Evolutionary conservation across 1,140 invertebrate species (phyloP), one percentile per base, ranked within the genome.

Genomic region (Brachionus rubens): DNA sequence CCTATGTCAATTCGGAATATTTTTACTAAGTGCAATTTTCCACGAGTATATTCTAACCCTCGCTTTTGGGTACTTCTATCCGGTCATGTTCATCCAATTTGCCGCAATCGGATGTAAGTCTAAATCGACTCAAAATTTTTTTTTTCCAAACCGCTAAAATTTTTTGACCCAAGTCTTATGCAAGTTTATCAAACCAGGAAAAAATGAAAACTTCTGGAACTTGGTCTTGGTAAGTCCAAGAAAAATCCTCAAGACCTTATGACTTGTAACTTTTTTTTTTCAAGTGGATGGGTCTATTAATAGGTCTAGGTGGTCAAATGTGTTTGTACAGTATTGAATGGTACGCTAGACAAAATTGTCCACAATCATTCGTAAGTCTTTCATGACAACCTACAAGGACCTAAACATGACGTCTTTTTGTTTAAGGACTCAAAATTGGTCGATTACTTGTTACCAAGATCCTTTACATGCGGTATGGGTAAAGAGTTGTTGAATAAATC

Each of bases 11-110:
- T 82, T 84, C 0, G 81, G 83, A 36, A 88, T 89, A 5, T 89
- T 89, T 76, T 79, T 87, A 24, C 80, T 89, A 9, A 89, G 88
- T 9, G 89, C 92, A 0, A 77, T 91, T 0, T 89, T 93, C 65
- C 93, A 95, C 81, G 94, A 96, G 82, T 91, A 93, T 81, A 88
- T 94, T 59, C 79, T 96, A 0, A 87, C 88, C 0, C 87, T 92
- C 21, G 87, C 89, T 0, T 90, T 94, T 48, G 87, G 90, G 19
- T 91, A 93, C 81, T 94, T 94, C 82, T 94, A 91, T 79, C 94
- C 94, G 0, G 88, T 93, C 0, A 85, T 96, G 78, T 87, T 94
- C 65, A 77, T 91, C 26, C 80, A 86, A 78, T 87, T 86, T 79
- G 81, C 80, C 59, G 82, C 82, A 50, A 80, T 81, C 56, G 85